These are phyloP conservation scores for Microtus obscurus DNA, from an alignment of 2,797 vertebrate genomes.

Conservation along the genomic window DNA sequence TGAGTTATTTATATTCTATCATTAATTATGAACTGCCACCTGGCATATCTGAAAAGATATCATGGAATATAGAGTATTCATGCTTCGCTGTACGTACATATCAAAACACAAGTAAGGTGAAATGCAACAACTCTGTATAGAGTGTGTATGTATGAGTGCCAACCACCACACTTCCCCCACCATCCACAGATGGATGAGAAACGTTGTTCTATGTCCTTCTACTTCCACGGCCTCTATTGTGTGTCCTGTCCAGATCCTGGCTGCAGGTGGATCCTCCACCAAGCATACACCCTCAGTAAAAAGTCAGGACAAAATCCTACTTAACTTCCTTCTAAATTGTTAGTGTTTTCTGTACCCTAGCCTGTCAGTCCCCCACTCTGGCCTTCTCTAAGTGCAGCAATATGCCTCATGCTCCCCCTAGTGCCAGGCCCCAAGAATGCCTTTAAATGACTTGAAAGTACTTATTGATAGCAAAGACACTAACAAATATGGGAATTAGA, in stretches of 20 bases:
- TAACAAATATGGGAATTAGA: background rate
- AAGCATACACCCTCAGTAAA: background rate
- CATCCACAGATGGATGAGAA: background rate
- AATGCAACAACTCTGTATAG: background rate
- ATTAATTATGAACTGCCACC: background rate
- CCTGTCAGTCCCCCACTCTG: background rate
- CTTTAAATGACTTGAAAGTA: background rate
- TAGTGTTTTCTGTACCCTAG: slow-evolving; percentile 38
- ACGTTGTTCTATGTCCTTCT: background rate
- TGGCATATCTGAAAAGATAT: background rate
- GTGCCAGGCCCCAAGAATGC: slow-evolving; percentile 50
- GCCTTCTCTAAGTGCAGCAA: slow-evolving; percentile 57
- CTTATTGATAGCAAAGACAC: background rate
- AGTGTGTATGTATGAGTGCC: background rate
- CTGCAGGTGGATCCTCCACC: background rate
- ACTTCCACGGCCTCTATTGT: background rate
- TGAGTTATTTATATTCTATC: background rate
- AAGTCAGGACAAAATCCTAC: background rate
- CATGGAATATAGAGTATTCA: background rate
- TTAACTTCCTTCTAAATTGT: slow-evolving; percentile 11
- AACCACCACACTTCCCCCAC: background rate
- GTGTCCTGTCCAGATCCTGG: background rate
- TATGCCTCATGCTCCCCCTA: slow-evolving; percentile 79
- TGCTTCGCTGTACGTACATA: background rate
- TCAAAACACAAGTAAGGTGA: background rate